Base-by-base conservation (phyloP, 2,797 vertebrate species). In the Thripadectes ignobilis region DNA sequence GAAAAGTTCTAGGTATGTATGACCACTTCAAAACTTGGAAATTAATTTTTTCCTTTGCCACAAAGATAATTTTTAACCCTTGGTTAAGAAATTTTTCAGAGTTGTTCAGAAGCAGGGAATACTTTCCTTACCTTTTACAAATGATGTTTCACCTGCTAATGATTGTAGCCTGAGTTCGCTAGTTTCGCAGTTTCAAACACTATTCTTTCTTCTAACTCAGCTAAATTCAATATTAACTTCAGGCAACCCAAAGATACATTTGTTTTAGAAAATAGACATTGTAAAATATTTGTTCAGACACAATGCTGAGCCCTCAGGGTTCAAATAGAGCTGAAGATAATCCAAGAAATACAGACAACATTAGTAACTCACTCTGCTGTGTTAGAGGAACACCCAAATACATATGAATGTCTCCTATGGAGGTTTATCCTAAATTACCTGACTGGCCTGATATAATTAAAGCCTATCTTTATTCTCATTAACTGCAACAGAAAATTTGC, bases 221-320 rank as follows among this genome's bases (percentile, higher is more conserved):
- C n/a, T 78, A 45, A 21, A 86, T 78, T 85, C 46, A 81, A 61
- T 38, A 81, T 41, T 75, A 74, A 92, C 73, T 84, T 84, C 46
- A 84, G 84, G 71, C 39, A 92, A 91, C 55, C 10, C 30, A 84
- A 84, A 92, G n/a, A 86, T 62, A 54, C 54, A 58, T 93, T 87
- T 82, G 10, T 76, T 92, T 82, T 59, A 72, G 34, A 69, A 81
- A 93, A 58, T 0, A 84, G 41, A 62, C 14, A 22, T 61, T 58
- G 73, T 46, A 79, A 87, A 92, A 79, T 93, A 85, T 82, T 83
- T 91, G 75, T 66, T 92, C 38, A 58, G 77, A 75, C 58, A 36
- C 7, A 65, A 24, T n/a, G 15, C 39, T 84, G 55, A 65, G 22
- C 51, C 91, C 63, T 79, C 20, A 29, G 59, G 51, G 30, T 36